Evolutionary conservation across 2,888 invertebrate genomes (phyloP).

Genomic region (Harpagoxenus sublaevis): DNA sequence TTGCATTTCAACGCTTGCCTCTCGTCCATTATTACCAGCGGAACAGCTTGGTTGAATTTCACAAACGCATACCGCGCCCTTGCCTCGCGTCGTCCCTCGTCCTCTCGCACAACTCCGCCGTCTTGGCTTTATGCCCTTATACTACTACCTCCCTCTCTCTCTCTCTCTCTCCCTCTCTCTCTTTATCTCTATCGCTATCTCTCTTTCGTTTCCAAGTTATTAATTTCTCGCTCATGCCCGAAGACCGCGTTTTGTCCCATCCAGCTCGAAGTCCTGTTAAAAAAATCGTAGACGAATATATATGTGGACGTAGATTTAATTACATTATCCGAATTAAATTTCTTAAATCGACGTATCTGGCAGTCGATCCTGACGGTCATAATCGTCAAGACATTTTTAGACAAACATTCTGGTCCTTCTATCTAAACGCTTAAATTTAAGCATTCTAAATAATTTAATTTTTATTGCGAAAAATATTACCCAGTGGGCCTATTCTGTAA

Average conservation of each 20-base stretch:
- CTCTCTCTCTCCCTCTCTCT: background rate
- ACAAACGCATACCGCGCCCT: conserved; percentile 78
- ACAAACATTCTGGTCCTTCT: no score
- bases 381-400: no score
- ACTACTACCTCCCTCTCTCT: background rate
- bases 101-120: conserved; percentile 28
- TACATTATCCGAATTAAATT: no score
- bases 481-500: no score
- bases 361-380: no score
- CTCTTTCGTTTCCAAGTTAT: conserved; percentile 13
- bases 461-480: no score
- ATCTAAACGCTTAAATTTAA: no score
- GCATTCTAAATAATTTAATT: no score
- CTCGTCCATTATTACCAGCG: conserved; percentile 85
- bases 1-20: conserved; percentile 85
- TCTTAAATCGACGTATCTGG: no score
- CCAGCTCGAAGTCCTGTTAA: background rate
- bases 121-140: conserved; percentile 59
- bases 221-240: conserved; percentile 17
- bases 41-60: conserved; percentile 85
- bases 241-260: conserved; percentile 15
- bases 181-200: background rate
- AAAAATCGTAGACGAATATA: conserved; percentile 30
- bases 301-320: conserved; percentile 18
- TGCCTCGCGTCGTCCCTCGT: conserved; percentile 36